Base-by-base conservation (phyloP, 1,140 invertebrate species). In the Drosophila nebulosa region DNA sequence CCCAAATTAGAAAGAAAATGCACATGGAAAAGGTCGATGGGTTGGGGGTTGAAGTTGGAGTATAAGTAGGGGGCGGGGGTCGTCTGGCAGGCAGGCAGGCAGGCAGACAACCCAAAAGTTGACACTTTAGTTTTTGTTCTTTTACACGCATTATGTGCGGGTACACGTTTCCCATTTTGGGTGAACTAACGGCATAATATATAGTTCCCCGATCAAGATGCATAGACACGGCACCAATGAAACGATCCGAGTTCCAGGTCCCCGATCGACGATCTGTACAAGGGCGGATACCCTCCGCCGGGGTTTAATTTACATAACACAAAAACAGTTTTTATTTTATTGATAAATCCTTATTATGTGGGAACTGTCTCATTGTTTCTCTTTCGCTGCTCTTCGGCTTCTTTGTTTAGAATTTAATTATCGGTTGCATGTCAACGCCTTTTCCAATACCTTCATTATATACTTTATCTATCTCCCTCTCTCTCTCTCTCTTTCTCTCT, bases 321-420 rank as follows among this genome's bases (percentile, higher is more conserved):
- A 18, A 53, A 55, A 46, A 55, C 39, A 69, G 63, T 86, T 86
- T 70, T 84, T 85, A 85, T 86, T 70, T 84, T 85, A 85, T 86
- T 85, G 81, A 83, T 74, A 86, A 86, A 88, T 86, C 83, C 81
- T 78, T 86, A 81, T 78, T 69, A 88, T 86, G 81, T 86, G 81
- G 83, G 81, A 86, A 86, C 55, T 74, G 69, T 68, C 42, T 52
- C 64, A 46, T 58, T 53, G 35, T 59, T 46, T 46, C 39, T 22
- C 53, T 64, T 46, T 64, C 46, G 63, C 39, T 21, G 63, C 39
- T 21, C 5, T 30, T 16, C 30, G 30, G 30, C 27, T 57, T 27
- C 51, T 62, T n/a, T 77, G 61, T 72, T 67, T 64, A 51, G 66
- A 69, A 70, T 86, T 86, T 88, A 86, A 86, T 86, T 86, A 86